Evolutionary conservation across 2,113 vertebrate genomes (phyloP).

Genomic region (Rhabdomys dilectus): DNA sequence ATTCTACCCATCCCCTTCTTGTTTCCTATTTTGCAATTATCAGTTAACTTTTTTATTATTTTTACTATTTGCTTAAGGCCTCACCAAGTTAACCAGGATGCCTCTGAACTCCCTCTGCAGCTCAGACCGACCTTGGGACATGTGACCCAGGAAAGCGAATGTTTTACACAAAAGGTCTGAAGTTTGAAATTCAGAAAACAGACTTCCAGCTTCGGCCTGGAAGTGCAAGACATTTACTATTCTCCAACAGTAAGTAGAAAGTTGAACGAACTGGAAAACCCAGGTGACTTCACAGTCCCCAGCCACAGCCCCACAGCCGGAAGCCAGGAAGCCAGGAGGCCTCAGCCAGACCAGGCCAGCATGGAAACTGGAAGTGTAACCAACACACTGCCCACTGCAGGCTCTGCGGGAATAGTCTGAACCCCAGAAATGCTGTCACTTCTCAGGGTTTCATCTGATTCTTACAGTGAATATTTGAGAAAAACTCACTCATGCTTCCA

Average conservation of each 20-base stretch:
- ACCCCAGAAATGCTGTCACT: not conserved
- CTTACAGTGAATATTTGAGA: not conserved
- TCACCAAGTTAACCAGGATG: not conserved
- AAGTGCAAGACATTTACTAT: not conserved
- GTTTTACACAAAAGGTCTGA: constrained; percentile 12
- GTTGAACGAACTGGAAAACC: not conserved
- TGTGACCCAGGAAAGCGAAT: not conserved
- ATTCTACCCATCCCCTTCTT: not conserved
- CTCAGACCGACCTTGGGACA: not conserved
- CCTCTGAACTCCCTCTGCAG: not conserved
- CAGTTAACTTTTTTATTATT: not conserved
- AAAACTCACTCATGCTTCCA: not conserved
- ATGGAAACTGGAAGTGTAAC: not conserved
- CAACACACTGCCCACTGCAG: not conserved
- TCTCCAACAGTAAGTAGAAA: not conserved
- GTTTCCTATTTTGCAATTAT: not conserved
- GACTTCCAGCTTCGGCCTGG: not conserved
- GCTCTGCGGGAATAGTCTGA: not conserved
- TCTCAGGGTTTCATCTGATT: not conserved
- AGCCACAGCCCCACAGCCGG: not conserved
- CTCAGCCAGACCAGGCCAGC: not conserved
- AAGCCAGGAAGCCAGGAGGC: not conserved
- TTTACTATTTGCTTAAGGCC: not conserved
- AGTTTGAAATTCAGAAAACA: constrained; percentile 55
- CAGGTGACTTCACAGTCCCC: not conserved